Evolutionary conservation across 1,140 invertebrate genomes (phyloP).

Genomic region (Ectropis grisescens): DNA sequence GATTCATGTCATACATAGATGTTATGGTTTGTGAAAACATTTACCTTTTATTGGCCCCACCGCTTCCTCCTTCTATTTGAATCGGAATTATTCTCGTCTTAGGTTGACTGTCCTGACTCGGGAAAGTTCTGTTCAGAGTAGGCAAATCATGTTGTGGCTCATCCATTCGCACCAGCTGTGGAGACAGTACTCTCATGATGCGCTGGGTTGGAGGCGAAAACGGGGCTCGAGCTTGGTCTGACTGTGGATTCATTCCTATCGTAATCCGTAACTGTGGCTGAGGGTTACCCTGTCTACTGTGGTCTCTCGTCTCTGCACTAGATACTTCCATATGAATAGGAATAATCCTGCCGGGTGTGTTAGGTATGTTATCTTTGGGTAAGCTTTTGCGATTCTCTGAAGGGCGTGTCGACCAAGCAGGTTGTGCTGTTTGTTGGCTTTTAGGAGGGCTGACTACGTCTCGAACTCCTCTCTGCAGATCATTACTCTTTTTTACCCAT

Average conservation of each 20-base stretch:
- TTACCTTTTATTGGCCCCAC: constrained; percentile 55
- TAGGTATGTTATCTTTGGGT: constrained; percentile 38
- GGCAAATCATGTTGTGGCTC: constrained; percentile 47
- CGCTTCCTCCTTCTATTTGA: constrained; percentile 59
- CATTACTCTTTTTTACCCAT: constrained; percentile 56
- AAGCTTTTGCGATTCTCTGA: constrained; percentile 61
- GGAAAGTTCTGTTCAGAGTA: constrained; percentile 40
- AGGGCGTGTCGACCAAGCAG: constrained; percentile 55
- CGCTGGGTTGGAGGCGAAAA: constrained; percentile 59
- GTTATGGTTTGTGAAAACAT: too few relatives aligned
- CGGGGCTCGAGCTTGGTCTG: constrained; percentile 21
- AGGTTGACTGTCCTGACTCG: constrained; percentile 43
- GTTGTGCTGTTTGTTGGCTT: constrained; percentile 47
- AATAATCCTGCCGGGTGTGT: constrained; percentile 41
- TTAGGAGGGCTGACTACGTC: constrained; percentile 52
- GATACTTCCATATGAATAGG: constrained; percentile 67
- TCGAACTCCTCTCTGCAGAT: constrained; percentile 42
- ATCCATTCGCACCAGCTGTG: constrained; percentile 57
- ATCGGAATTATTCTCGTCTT: constrained; percentile 70
- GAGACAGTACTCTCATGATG: constrained; percentile 62
- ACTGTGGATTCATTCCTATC: constrained; percentile 55
- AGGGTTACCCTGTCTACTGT: constrained; percentile 31
- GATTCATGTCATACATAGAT: too few relatives aligned
- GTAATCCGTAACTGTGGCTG: constrained; percentile 62
- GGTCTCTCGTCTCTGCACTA: constrained; percentile 40